Base-by-base conservation (phyloP, 2,888 invertebrate species). In the Eupeodes latifasciatus region DNA sequence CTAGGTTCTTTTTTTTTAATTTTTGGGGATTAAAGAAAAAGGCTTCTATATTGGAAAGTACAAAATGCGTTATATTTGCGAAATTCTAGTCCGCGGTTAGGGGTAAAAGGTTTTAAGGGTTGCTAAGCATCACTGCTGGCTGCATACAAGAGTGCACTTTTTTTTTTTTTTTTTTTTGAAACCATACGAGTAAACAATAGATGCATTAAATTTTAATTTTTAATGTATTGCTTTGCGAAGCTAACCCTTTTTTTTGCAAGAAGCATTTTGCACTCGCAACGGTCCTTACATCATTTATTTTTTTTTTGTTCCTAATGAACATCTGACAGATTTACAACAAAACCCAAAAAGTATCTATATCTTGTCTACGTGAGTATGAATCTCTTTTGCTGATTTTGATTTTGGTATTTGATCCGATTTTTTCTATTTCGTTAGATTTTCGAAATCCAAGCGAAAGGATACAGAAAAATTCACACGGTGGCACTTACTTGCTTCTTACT, bases 191-290 rank as follows among this genome's bases (percentile, higher is more conserved):
- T 79, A 81, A 75, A 89, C 89, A 89, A 85, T 75, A 74, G 85
- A 87, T 90, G 90, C 88, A 90, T 90, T 89, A 89, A 90, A 89
- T 74, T 89, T 89, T 90, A 90, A 89, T 90, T 90, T 90, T 82
- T 81, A 89, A 83, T 88, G 88, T 88, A 88, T 88, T 88, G 85
- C 85, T 71, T 19, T 79, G 40, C 40, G 66, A 19, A 27, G 78
- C 71, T 83, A 83, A 85, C 83, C 85, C 89, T 81, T 82, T 81
- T 76, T 89, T 81, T 74, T 69, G 64, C 72, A 66, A 77, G 62
- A 78, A 76, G 62, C 55, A 85, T 85, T 80, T 81, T 59, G 81
- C 84, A 84, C 84, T 79, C 59, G 40, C 44, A 84, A 67, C 71
- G 71, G 67, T 75, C 47, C 72, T 40, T 34, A 16, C 77, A 82